A percentile compares a stretch with the other conserved stretches of the same genome.
Conservation (phyloP, 1,140 invertebrate genomes). For the Mactra quadrangularis region DNA sequence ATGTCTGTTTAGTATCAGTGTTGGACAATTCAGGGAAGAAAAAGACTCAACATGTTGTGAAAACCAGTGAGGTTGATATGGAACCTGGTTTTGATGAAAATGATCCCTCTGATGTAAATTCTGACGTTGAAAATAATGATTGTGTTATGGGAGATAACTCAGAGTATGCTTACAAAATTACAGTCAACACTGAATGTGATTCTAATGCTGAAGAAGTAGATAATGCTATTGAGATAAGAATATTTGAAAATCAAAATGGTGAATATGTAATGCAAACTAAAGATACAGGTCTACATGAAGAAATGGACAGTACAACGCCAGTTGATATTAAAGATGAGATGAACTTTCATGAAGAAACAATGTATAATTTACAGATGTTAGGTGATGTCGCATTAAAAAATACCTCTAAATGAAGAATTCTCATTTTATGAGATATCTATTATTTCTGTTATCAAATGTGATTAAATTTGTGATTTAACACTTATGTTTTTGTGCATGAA, state of each 20-base stretch:
- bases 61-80: background rate
- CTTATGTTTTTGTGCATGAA: no score
- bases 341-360: constrained; percentile 49
- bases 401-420: no score
- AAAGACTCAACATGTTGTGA: background rate
- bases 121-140: constrained; percentile 14
- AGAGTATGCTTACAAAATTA: background rate
- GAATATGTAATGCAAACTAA: constrained; percentile 47
- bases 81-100: background rate
- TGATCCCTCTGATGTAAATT: background rate
- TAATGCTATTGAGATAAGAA: constrained; percentile 35
- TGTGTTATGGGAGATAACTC: background rate
- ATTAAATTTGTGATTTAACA: no score
- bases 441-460: no score
- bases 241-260: constrained; percentile 25
- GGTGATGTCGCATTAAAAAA: constrained; percentile 74
- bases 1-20: constrained; percentile 12
- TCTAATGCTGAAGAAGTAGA: constrained; percentile 5
- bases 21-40: background rate
- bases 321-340: constrained; percentile 4
- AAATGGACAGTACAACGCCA: background rate
- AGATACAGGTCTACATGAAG: background rate
- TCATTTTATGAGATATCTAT: no score
- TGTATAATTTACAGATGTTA: constrained; percentile 77
- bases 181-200: background rate